Evolutionary conservation across 1,140 invertebrate genomes (phyloP), one percentile per base, ranked within the genome.

Genomic region (Lucilia cuprina): DNA sequence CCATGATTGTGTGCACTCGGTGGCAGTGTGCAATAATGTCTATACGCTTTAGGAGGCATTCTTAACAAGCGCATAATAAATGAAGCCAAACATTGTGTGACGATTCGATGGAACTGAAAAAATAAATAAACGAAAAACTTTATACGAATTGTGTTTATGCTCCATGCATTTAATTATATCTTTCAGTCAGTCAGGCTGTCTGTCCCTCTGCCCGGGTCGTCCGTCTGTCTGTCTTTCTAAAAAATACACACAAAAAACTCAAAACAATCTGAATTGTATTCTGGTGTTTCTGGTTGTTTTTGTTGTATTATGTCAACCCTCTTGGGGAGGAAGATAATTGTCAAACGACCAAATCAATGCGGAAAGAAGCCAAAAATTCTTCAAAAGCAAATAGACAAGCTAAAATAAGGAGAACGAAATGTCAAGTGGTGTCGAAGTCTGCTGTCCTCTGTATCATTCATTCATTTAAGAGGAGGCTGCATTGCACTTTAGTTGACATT

Each of bases 321-420:
- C 77, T 50, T 49, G 77, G 77, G 77, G 41, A 25, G 77, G 77
- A 80, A 80, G 19, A 49, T 80, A 80, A 80, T 80, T 80, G 77
- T 80, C 77, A 80, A 80, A 80, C 41, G 77, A 50, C 77, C 41
- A 80, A 80, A 80, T 80, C 77, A 80, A 80, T 80, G 77, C 77
- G 77, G 77, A 80, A 80, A 80, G 77, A 80, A 80, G 77, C 77
- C 77, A 80, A 80, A 80, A 77, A 80, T 49, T 80, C 41, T 80
- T 49, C 65, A 70, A 70, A 70, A 70, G 75, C 34, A 49, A n/a
- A 78, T 21, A 41, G 35, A 78, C n/a, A 12, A 17, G 30, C 30
- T 34, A 17, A 17, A 78, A 34, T 60, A 17, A 50, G n/a, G 34
- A 19, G 41, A 49, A 25, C 41, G 41, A 78, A 80, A 49, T 80